A percentile compares a stretch with the other conserved stretches of the same genome.
Evolutionary conservation across 2,113 vertebrate genomes (phyloP).

Genomic region (Eurypyga helias): DNA sequence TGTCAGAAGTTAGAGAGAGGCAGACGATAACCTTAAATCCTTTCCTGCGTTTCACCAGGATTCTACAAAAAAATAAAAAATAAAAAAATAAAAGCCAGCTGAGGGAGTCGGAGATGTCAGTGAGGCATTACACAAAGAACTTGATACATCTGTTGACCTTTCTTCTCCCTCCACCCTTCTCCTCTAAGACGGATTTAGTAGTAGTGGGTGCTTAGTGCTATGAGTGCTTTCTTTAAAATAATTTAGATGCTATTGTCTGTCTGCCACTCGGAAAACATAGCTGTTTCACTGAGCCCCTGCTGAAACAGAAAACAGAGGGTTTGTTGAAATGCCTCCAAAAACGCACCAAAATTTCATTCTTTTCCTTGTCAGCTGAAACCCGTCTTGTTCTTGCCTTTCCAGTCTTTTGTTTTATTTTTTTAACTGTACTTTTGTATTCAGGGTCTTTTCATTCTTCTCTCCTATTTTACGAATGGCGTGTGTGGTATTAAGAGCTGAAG

Average conservation of each 20-base stretch:
- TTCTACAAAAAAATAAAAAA: conserved; percentile 41
- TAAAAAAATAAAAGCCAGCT: conserved; percentile 47
- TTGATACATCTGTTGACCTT: conserved; percentile 68
- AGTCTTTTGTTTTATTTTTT: conserved; percentile 39
- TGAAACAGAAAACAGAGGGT: conserved; percentile 39
- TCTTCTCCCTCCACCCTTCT: conserved; percentile 54
- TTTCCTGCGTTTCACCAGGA: conserved; percentile 58
- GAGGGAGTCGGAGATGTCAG: conserved; percentile 60
- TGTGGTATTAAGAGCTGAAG: conserved; percentile 45
- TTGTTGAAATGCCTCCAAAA: conserved; percentile 74
- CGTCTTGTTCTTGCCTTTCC: conserved; percentile 20
- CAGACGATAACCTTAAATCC: conserved; percentile 63
- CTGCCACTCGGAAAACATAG: conserved; percentile 62
- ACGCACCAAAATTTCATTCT: conserved; percentile 60
- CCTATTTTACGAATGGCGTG: background rate
- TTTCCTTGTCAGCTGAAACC: conserved; percentile 40
- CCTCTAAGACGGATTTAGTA: conserved; percentile 54
- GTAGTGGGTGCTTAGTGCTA: conserved; percentile 51
- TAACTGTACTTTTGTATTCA: conserved; percentile 21
- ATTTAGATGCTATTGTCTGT: conserved; percentile 77
- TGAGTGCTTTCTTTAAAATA: conserved; percentile 71
- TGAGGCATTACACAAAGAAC: conserved; percentile 55
- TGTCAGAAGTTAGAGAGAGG: conserved; percentile 66
- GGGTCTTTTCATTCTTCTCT: conserved; percentile 31
- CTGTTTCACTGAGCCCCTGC: conserved; percentile 60